Evolutionary conservation across 1,140 invertebrate species (phyloP).

Genomic region (Zelostemma sp.): DNA sequence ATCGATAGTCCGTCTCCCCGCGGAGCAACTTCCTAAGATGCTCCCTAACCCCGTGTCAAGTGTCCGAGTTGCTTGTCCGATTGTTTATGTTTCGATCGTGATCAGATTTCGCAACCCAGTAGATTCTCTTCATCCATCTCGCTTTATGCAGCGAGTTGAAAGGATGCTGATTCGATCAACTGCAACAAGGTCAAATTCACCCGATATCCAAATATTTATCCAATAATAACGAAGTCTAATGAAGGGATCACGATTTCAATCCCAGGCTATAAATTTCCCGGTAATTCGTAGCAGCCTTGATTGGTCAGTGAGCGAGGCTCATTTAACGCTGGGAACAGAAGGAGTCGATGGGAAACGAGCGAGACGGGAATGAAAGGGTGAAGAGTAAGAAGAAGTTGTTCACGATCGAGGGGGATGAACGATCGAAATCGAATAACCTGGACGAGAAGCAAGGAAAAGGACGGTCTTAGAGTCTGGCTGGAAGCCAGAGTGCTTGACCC

Average conservation of each 20-base stretch:
- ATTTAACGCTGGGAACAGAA: constrained; percentile 25
- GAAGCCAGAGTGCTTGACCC: constrained; percentile 53
- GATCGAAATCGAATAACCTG: constrained; percentile 39
- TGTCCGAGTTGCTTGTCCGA: not conserved
- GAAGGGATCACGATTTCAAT: not conserved
- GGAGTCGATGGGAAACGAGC: constrained; percentile 15
- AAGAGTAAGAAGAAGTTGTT: constrained; percentile 41
- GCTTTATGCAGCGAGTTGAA: too few relatives aligned
- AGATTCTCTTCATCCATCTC: too few relatives aligned
- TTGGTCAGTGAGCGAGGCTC: constrained; percentile 30
- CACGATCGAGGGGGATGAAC: constrained; percentile 24
- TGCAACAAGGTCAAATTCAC: too few relatives aligned
- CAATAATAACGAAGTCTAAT: not conserved
- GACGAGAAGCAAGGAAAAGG: constrained; percentile 33
- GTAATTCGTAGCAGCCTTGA: constrained; percentile 19
- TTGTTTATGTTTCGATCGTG: not conserved
- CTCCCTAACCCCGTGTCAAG: constrained; percentile 2
- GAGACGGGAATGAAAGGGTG: constrained; percentile 23
- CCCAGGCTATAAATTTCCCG: not conserved
- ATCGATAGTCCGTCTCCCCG: not conserved
- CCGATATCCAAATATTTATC: not conserved
- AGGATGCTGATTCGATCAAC: too few relatives aligned
- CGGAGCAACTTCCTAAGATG: constrained; percentile 5
- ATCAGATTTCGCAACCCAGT: not conserved
- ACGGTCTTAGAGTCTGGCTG: constrained; percentile 43